Evolutionary conservation across 1,140 invertebrate species (phyloP).

Genomic region (Cyclargus thomasi): DNA sequence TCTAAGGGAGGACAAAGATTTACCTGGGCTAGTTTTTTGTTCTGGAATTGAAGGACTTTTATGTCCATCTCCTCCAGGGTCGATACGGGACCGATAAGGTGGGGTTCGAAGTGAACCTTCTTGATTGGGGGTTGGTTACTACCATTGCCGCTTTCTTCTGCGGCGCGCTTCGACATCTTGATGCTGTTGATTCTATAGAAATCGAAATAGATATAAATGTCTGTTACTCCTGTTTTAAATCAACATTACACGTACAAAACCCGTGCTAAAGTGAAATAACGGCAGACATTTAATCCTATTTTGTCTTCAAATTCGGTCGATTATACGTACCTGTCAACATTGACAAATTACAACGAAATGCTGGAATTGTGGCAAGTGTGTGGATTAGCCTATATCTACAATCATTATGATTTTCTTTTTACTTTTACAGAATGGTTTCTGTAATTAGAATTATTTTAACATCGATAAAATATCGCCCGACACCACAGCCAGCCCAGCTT

Average conservation of each 20-base stretch:
- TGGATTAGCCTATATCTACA: background rate
- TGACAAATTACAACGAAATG: constrained; percentile 40
- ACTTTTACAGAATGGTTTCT: background rate
- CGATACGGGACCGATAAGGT: constrained; percentile 93
- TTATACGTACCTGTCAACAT: constrained; percentile 65
- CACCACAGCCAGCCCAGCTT: constrained; percentile 30
- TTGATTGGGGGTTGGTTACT: constrained; percentile 85
- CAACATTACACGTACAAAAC: constrained; percentile 36
- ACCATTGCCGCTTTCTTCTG: constrained; percentile 75
- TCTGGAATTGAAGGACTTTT: constrained; percentile 97
- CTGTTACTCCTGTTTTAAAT: constrained; percentile 44
- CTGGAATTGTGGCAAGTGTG: constrained; percentile 10
- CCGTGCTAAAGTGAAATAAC: constrained; percentile 23
- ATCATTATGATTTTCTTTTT: constrained; percentile 15
- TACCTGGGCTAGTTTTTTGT: constrained; percentile 96
- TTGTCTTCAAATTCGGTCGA: constrained; percentile 29
- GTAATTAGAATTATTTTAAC: constrained; percentile 16
- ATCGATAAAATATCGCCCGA: constrained; percentile 25
- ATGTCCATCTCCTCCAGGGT: constrained; percentile 98
- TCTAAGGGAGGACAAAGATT: constrained; percentile 17
- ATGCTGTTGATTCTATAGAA: constrained; percentile 26
- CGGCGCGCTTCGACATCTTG: constrained; percentile 85
- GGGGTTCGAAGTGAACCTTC: constrained; percentile 95
- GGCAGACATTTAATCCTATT: constrained; percentile 11
- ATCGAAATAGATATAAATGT: background rate